Conservation (phyloP, 2,797 vertebrate species). For the Staurois parvus region DNA sequence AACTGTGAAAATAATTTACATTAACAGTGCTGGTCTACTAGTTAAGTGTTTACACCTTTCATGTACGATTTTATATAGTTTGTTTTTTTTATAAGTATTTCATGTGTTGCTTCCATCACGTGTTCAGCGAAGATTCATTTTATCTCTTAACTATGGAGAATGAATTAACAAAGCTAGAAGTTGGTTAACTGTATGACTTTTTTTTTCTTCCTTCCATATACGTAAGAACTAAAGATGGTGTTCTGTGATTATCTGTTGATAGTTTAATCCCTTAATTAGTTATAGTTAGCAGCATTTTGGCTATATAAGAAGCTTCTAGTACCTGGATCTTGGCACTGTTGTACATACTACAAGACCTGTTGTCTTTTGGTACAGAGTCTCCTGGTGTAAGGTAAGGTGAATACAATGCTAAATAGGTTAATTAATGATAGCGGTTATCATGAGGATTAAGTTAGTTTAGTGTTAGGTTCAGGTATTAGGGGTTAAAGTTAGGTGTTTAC, state of each 20-base stretch:
- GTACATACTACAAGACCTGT: not conserved
- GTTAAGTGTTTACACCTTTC: not conserved
- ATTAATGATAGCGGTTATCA: too few relatives aligned
- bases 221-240: not conserved
- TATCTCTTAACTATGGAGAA: not conserved
- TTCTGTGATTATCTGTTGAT: too few relatives aligned
- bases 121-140: not conserved
- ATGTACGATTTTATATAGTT: not conserved
- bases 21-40: not conserved
- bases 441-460: too few relatives aligned
- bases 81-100: not conserved
- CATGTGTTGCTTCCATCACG: not conserved
- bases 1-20: slow-evolving; percentile 66
- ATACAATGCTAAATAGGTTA: too few relatives aligned
- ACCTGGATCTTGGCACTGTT: not conserved
- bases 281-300: too few relatives aligned
- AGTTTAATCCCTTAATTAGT: not conserved
- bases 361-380: not conserved
- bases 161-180: not conserved
- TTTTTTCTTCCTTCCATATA: not conserved
- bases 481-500: too few relatives aligned
- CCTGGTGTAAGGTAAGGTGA: too few relatives aligned
- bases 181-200: not conserved
- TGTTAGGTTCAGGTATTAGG: too few relatives aligned
- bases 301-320: too few relatives aligned